Conservation (phyloP, 2,113 vertebrate species). For the Stictonetta naevosa region DNA sequence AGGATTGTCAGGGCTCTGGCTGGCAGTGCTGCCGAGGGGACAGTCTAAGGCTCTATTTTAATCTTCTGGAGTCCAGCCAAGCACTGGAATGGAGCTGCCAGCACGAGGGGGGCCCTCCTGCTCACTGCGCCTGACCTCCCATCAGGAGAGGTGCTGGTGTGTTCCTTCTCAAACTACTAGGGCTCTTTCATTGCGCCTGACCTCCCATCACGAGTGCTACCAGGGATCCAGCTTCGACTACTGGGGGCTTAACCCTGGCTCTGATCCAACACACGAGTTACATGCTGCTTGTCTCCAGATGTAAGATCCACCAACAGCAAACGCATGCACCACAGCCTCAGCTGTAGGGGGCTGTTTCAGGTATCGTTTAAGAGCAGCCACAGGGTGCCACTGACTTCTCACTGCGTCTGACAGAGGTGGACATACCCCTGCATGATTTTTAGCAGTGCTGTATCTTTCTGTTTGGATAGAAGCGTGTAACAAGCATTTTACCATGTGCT, state of each 20-base stretch:
- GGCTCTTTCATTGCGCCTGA: conserved; percentile 70
- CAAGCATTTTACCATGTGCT: background rate
- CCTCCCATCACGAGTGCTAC: conserved; percentile 69
- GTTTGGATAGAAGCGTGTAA: background rate
- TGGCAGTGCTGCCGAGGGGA: conserved; percentile 61
- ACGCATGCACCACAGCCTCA: background rate
- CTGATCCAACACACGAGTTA: conserved; percentile 18
- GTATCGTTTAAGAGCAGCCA: background rate
- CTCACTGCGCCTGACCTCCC: conserved; percentile 68
- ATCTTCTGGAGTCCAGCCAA: conserved; percentile 68
- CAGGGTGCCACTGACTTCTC: rapidly evolving
- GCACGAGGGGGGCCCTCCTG: conserved; percentile 63
- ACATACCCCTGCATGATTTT: rapidly evolving
- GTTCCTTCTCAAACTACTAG: conserved; percentile 64
- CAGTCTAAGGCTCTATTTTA: conserved; percentile 74
- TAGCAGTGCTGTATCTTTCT: background rate
- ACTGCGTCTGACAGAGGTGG: too few species aligned
- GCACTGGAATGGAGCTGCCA: conserved; percentile 63
- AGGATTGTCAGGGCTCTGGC: conserved; percentile 68
- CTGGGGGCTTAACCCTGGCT: conserved; percentile 55
- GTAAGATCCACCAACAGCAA: conserved; percentile 9
- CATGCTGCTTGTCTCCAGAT: conserved; percentile 56
- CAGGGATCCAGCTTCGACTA: conserved; percentile 55
- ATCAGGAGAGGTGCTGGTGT: conserved; percentile 71
- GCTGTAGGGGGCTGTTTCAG: background rate